Evolutionary conservation across 2,888 invertebrate genomes (phyloP).

Genomic region (Malacosoma neustria): DNA sequence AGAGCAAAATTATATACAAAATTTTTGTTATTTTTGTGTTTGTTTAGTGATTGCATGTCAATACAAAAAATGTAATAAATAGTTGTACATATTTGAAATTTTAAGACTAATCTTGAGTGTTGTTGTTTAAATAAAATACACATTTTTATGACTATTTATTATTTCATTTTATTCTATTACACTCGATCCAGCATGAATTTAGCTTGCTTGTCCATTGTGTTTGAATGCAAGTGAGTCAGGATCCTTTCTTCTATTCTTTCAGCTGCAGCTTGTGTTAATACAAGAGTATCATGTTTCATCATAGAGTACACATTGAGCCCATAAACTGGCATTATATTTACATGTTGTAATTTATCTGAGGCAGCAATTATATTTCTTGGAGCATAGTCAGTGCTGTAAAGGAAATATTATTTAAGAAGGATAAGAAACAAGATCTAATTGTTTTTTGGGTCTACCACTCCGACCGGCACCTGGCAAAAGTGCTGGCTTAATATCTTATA

Average conservation of each 20-base stretch:
- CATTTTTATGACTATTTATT: conserved; percentile 5
- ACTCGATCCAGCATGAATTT: conserved; percentile 79
- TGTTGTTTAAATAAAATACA: conserved; percentile 7
- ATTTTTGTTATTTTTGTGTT: no score
- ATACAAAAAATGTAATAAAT: no score
- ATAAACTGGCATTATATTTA: conserved; percentile 96
- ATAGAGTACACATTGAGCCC: conserved; percentile 97
- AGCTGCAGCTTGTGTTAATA: conserved; percentile 89
- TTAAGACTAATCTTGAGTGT: neutral
- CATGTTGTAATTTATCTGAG: conserved; percentile 82
- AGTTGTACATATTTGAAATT: no score
- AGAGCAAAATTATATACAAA: no score
- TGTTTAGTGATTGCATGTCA: no score
- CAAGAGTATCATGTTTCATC: conserved; percentile 95
- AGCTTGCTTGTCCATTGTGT: conserved; percentile 52
- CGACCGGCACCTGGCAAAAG: no score
- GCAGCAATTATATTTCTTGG: conserved; percentile 92
- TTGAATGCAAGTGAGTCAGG: conserved; percentile 79
- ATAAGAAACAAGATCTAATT: neutral
- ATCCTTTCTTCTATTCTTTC: conserved; percentile 88
- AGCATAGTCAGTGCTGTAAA: conserved; percentile 85
- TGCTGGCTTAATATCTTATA: conserved; percentile 1
- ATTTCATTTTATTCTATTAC: conserved; percentile 22
- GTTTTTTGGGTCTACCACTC: no score
- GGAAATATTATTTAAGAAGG: conserved; percentile 1